A percentile compares a stretch with the other conserved stretches of the same genome.
phyloP scores from a whole-genome alignment of 2,113 vertebrate genomes.

The Noctilio leporinus region DNA sequence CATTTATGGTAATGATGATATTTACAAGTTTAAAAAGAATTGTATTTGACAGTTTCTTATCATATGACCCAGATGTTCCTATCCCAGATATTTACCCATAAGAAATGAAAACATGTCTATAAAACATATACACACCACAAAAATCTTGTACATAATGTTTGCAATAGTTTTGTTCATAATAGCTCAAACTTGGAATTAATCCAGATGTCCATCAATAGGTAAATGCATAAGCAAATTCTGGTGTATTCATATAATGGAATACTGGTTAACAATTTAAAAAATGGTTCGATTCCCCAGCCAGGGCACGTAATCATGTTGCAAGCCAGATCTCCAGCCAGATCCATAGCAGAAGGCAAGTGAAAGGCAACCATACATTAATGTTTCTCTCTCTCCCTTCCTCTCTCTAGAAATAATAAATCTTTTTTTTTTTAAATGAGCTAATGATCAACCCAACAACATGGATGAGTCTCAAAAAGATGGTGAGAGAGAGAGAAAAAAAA shows the following conservation, averaged over 20 bases:
- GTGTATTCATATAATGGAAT: background rate
- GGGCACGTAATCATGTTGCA: background rate
- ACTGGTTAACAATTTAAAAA: background rate
- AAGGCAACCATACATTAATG: too few species aligned
- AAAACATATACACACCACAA: background rate
- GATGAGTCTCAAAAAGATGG: constrained; percentile 17
- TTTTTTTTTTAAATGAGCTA: background rate
- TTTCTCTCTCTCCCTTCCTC: too few species aligned
- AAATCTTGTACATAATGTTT: background rate
- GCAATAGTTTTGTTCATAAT: background rate
- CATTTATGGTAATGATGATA: background rate
- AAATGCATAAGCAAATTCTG: background rate
- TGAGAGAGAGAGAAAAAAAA: too few species aligned
- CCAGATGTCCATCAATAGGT: background rate
- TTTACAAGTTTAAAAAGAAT: constrained; percentile 27
- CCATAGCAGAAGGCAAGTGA: too few species aligned
- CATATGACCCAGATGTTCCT: background rate
- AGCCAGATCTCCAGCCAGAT: too few species aligned
- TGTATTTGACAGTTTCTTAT: background rate
- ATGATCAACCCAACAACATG: background rate
- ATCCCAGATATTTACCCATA: background rate
- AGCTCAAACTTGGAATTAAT: constrained; percentile 11
- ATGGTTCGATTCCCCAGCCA: background rate
- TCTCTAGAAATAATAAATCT: too few species aligned
- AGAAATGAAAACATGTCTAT: constrained; percentile 14